These are phyloP conservation scores for Strigamia crassipes DNA, from an alignment of 2,888 invertebrate genomes.

Conservation along the genomic window DNA sequence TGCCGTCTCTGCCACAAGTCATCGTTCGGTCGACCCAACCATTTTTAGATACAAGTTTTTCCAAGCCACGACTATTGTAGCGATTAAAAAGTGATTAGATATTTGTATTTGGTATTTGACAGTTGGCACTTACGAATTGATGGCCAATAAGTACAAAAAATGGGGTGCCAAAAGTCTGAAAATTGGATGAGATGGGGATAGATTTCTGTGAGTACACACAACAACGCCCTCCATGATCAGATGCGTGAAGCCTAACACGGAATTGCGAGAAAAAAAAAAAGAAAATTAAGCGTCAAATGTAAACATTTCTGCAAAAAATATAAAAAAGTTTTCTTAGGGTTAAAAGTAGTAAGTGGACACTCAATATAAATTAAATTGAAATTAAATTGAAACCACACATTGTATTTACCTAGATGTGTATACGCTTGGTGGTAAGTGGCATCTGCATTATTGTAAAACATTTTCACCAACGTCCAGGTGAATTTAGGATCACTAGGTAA, in stretches of 20 bases:
- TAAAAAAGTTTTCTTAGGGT: too few species aligned
- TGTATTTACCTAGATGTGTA: conserved; percentile 56
- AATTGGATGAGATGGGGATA: conserved; percentile 61
- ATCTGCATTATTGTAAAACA: conserved; percentile 61
- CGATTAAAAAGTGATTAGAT: not conserved
- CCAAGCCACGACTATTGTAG: conserved; percentile 57
- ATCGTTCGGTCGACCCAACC: conserved; percentile 62
- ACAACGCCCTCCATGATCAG: conserved; percentile 61
- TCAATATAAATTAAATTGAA: too few species aligned
- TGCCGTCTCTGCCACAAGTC: conserved; percentile 59
- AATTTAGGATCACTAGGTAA: conserved; percentile 57
- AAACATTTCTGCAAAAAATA: too few species aligned
- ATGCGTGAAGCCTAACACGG: conserved; percentile 60
- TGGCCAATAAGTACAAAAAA: conserved; percentile 61
- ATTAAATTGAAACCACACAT: too few species aligned
- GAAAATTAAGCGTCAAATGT: too few species aligned
- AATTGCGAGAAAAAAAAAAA: too few species aligned
- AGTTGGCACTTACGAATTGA: conserved; percentile 58
- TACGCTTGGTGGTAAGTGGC: conserved; percentile 58
- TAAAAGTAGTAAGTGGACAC: too few species aligned
- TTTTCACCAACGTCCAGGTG: conserved; percentile 60
- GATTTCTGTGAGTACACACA: conserved; percentile 59
- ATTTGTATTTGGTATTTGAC: not conserved
- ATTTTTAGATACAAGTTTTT: conserved; percentile 58
- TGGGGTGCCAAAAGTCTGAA: conserved; percentile 62